Percentiles rank a stretch among this genome's conserved stretches.
Evolutionary conservation across 2,888 invertebrate species (phyloP).

Genomic region (Ditylenchus weischeri): DNA sequence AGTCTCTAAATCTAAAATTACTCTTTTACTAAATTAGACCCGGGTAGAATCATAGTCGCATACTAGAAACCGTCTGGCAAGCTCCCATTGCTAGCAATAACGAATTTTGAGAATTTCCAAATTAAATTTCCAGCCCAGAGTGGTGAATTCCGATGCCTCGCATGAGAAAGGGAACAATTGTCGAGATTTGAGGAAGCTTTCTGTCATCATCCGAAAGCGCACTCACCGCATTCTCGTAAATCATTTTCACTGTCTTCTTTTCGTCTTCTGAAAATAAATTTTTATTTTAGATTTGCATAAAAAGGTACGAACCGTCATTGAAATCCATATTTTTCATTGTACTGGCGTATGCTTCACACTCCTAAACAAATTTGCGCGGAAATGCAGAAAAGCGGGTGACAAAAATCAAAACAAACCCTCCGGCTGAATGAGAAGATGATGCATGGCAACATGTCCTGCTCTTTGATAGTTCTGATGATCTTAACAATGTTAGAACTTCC

Average conservation of each 20-base stretch:
- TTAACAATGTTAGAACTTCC: constrained; percentile 76
- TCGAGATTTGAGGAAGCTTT: constrained; percentile 78
- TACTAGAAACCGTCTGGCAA: no score
- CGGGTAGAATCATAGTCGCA: no score
- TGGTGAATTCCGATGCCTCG: constrained; percentile 99
- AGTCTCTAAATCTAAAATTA: no score
- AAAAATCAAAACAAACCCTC: constrained; percentile 63
- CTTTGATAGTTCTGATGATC: constrained; percentile 98
- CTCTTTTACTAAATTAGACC: no score
- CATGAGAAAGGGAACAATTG: constrained; percentile 78
- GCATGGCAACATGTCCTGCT: constrained; percentile 91
- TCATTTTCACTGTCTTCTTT: constrained; percentile 88
- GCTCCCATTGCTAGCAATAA: no score
- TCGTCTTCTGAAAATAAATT: constrained; percentile 71
- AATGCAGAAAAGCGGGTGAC: no score
- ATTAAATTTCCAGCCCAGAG: constrained; percentile 60
- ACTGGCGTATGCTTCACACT: constrained; percentile 93
- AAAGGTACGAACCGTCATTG: constrained; percentile 72
- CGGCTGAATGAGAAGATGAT: constrained; percentile 99
- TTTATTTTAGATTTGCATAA: neutral
- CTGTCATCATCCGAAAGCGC: constrained; percentile 89
- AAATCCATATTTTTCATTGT: constrained; percentile 95
- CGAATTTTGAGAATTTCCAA: no score
- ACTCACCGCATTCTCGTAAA: constrained; percentile 95
- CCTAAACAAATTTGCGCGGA: constrained; percentile 58